Base-by-base conservation (phyloP, 2,888 invertebrate species). In the Drosophila colorata region DNA sequence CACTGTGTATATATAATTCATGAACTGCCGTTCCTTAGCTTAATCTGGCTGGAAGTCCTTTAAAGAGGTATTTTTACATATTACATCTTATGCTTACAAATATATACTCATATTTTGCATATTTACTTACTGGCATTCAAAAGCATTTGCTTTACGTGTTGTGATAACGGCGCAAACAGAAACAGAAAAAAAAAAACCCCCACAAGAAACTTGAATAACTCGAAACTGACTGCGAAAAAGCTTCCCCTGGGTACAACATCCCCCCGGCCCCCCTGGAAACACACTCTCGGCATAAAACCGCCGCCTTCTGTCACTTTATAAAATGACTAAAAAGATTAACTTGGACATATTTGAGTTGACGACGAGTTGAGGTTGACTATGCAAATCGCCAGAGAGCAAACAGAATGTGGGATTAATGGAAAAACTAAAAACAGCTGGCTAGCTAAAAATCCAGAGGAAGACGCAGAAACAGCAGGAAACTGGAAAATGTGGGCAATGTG, bases 291-390 rank as follows among this genome's bases (percentile, higher is more conserved):
- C 14, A 31, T 25, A 2, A n/a, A 25, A n/a, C 37, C 18, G 25
- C 20, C 47, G 23, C 16, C 52, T 48, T 53, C 41, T 16, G 13
- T 67, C 72, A 60, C 40, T 58, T 53, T 33, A 51, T 43, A 43
- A 74, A 73, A 33, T 55, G 53, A 59, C 61, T 61, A 57, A 65
- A 74, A 47, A 66, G 61, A 79, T 82, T 65, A 86, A 53, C 66
- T 82, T 60, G 58, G 69, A 77, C 74, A 80, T 80, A 31, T 77
- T 75, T 65, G 60, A 64, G 63, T 61, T 58, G 41, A 33, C 33
- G 61, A 48, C 41, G 52, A 68, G 55, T 74, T 68, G 47, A 46
- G 51, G 51, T n/a, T 43, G 49, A 49, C 57, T 69, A 56, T 57
- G 84, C 68, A 83, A 83, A 80, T 73, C 56, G 59, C 49, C 44